Conservation (phyloP, 1,140 invertebrate species). For the Zaprionus ornatus region DNA sequence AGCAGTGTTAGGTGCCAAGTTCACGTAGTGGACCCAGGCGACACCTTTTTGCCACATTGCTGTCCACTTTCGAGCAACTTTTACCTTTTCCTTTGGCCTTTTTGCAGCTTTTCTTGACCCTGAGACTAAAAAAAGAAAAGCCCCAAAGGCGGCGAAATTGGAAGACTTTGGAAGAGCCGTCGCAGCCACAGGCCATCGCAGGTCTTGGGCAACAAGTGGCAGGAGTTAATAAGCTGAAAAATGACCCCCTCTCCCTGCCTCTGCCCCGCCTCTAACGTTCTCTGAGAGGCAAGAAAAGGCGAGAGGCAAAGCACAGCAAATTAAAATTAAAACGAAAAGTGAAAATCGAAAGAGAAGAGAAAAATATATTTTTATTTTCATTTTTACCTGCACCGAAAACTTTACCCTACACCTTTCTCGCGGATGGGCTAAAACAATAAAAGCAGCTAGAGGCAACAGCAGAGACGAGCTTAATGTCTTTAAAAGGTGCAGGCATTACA, state of each 20-base stretch:
- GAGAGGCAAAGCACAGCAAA: constrained; percentile 6
- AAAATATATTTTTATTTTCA: not conserved
- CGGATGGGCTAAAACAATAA: not conserved
- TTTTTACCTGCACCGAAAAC: not conserved
- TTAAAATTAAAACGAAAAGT: constrained; percentile 11
- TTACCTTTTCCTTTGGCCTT: constrained; percentile 9
- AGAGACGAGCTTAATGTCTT: not conserved
- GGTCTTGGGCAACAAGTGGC: constrained; percentile 42
- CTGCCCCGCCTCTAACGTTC: not conserved
- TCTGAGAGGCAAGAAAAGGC: not conserved
- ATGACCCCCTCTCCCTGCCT: constrained; percentile 16
- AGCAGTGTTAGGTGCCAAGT: not conserved
- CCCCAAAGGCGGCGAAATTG: not conserved
- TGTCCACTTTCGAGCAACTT: not conserved
- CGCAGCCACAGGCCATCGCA: not conserved
- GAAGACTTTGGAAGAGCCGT: not conserved
- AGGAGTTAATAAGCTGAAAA: constrained; percentile 73
- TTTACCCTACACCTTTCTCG: not conserved
- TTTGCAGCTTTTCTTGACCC: constrained; percentile 5
- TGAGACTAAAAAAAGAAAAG: not conserved
- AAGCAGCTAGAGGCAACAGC: not conserved
- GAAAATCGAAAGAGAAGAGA: not conserved
- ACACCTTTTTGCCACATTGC: not conserved
- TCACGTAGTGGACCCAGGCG: not conserved
- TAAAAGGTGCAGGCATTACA: not conserved